Conservation (phyloP, 2,113 vertebrate species). For the Eudyptes chrysolophus region DNA sequence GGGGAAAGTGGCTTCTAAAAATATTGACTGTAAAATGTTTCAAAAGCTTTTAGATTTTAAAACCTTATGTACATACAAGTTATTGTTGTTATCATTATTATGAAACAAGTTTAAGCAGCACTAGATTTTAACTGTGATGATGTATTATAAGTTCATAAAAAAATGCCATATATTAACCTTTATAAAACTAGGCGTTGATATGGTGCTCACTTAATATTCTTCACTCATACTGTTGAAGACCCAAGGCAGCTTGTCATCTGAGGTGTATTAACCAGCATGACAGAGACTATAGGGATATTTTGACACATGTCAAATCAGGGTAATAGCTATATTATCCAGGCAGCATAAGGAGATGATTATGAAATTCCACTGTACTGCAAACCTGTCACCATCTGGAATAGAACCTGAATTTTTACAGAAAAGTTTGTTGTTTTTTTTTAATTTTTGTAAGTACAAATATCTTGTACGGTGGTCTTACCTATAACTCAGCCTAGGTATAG, state of each 20-base stretch:
- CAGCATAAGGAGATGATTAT: slow-evolving; percentile 18
- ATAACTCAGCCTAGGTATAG: background rate
- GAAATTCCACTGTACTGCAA: background rate
- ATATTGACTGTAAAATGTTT: background rate
- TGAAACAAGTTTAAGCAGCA: background rate
- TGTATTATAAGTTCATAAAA: background rate
- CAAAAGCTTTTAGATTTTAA: background rate
- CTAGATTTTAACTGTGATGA: background rate
- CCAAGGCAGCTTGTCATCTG: background rate
- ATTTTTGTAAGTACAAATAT: background rate
- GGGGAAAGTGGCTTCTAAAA: background rate
- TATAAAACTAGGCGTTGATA: background rate
- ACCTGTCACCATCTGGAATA: background rate
- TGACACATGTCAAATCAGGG: slow-evolving; percentile 51
- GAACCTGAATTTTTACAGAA: background rate
- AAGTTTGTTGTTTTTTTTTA: background rate
- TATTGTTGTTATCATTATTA: background rate
- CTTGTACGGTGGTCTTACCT: background rate
- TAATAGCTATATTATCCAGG: slow-evolving; percentile 45
- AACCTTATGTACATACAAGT: background rate
- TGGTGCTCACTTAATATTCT: slow-evolving; percentile 20
- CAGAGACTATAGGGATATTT: slow-evolving; percentile 51
- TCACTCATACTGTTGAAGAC: background rate
- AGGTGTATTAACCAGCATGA: slow-evolving; percentile 19
- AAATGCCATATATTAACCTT: background rate